Conservation (phyloP, 1,140 invertebrate species). For the Drosophila insularis region DNA sequence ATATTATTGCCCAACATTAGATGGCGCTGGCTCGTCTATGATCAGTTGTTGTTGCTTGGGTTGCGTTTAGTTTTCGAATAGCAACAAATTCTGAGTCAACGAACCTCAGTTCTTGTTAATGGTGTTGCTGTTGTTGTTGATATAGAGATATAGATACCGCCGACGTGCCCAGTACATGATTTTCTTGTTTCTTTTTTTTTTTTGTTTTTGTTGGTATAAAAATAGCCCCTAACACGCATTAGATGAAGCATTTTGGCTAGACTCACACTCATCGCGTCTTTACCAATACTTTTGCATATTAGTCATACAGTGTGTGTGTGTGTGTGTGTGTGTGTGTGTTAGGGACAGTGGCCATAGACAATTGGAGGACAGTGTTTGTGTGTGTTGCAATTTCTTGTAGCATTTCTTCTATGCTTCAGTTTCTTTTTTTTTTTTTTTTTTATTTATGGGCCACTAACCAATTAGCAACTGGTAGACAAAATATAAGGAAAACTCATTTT, state of each 20-base stretch:
- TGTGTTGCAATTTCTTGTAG: conserved; percentile 31
- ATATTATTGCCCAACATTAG: conserved; percentile 60
- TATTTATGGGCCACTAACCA: conserved; percentile 5
- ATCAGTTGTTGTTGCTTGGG: conserved; percentile 16
- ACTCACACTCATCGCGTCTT: conserved; percentile 15
- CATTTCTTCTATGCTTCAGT: conserved; percentile 27
- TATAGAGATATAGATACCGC: conserved; percentile 48
- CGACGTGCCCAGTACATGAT: conserved; percentile 56
- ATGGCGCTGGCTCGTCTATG: conserved; percentile 8
- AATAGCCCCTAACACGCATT: conserved; percentile 59
- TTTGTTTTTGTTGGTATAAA: too few relatives aligned
- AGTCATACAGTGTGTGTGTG: neutral
- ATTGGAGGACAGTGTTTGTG: conserved; percentile 50
- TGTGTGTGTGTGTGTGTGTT: conserved; percentile 35
- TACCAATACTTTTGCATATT: conserved; percentile 13
- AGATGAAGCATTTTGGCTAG: conserved; percentile 55
- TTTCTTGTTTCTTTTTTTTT: conserved; percentile 30
- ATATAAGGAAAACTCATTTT: conserved; percentile 35
- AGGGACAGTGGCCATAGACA: conserved; percentile 23
- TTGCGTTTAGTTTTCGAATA: conserved; percentile 2
- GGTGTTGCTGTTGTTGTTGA: conserved; percentile 19
- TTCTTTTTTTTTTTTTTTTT: too few relatives aligned
- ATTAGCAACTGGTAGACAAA: conserved; percentile 29
- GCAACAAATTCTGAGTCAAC: conserved; percentile 62
- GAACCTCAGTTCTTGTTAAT: conserved; percentile 47